Percentiles rank a stretch among this genome's conserved stretches.
These are phyloP conservation scores for Bos taurus DNA, from an alignment of 2,113 vertebrate species.

Conservation along the genomic window ARS-UCD2.0 NC_037328.1:150786501-150787000, in stretches of 20 bases:
- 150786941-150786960: neutral
- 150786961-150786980: neutral
- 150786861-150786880: neutral
- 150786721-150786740: neutral
- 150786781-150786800: neutral
- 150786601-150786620: neutral
- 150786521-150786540: neutral
- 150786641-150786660: neutral
- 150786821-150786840: rapidly evolving
- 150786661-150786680: neutral
- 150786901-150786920: neutral
- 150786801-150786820: neutral
- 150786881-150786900: too few relatives aligned
- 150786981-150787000: neutral
- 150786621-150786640: neutral
- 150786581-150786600: neutral
- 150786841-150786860: neutral
- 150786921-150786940: neutral
- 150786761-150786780: neutral
- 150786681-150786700: neutral
- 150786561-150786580: neutral
- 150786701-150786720: neutral
- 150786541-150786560: neutral
- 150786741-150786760: neutral
- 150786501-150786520: neutral